Percentiles rank a stretch among this genome's conserved stretches.
phyloP scores from a whole-genome alignment of 2,888 invertebrate species.

The Drosophila tanythrix region DNA sequence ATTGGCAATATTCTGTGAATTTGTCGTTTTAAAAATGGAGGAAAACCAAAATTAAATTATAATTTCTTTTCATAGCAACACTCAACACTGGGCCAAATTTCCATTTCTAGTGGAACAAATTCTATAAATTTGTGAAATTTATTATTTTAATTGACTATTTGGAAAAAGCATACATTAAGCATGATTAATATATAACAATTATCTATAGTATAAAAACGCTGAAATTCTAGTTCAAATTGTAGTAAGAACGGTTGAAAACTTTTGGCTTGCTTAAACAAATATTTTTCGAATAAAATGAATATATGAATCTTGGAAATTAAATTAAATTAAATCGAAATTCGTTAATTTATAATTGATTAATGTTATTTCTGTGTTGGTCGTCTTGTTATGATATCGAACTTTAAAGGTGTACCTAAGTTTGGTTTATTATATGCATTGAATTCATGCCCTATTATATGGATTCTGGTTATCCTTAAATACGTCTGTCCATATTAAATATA shows the following conservation, averaged over 20 bases:
- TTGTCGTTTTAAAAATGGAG: background rate
- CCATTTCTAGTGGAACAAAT: background rate
- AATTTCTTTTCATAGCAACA: background rate
- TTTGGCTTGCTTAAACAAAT: background rate
- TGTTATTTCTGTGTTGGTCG: background rate
- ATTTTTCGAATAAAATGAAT: background rate
- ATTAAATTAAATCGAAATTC: no score
- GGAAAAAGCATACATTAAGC: background rate
- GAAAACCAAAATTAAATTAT: background rate
- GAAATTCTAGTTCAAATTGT: background rate
- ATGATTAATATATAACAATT: background rate
- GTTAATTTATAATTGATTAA: background rate
- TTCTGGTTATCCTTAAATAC: background rate
- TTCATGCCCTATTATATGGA: background rate
- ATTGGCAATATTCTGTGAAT: background rate
- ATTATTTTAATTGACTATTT: background rate
- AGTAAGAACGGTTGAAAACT: accelerated
- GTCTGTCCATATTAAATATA: background rate
- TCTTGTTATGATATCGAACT: background rate
- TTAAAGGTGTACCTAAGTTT: background rate
- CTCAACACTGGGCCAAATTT: background rate
- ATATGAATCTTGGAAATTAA: background rate
- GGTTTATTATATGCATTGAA: background rate
- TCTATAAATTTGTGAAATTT: background rate
- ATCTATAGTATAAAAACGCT: accelerated